Conservation (phyloP, 1,140 invertebrate genomes). For the Tetramorium parvispinum region DNA sequence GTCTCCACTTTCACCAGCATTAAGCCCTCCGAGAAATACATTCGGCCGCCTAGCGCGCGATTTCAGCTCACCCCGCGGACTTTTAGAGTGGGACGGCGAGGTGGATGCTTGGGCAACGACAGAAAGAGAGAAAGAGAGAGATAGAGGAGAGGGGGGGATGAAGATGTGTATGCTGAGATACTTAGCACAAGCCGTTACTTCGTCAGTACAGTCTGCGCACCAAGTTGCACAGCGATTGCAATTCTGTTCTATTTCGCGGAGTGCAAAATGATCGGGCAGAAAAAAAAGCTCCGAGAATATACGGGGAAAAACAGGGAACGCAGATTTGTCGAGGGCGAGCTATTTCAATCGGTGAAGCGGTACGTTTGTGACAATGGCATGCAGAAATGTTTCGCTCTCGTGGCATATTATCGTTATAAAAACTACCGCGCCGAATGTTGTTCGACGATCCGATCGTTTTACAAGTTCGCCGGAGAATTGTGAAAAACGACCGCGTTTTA, state of each 20-base stretch:
- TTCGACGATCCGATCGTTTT: slow-evolving; percentile 40
- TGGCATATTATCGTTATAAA: slow-evolving; percentile 42
- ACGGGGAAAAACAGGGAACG: slow-evolving; percentile 2
- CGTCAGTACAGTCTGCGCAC: slow-evolving; percentile 63
- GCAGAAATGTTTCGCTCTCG: slow-evolving; percentile 26
- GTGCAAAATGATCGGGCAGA: slow-evolving; percentile 4
- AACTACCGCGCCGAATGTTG: slow-evolving; percentile 38
- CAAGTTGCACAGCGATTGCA: slow-evolving; percentile 42
- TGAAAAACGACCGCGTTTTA: slow-evolving; percentile 21
- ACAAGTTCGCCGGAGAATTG: slow-evolving; percentile 16
- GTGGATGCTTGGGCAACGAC: slow-evolving; percentile 3
- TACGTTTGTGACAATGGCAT: not conserved
- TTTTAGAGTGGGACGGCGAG: not conserved
- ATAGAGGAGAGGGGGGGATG: not conserved
- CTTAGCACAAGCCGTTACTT: slow-evolving; percentile 73
- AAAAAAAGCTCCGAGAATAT: slow-evolving; percentile 1
- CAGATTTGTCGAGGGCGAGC: slow-evolving; percentile 23
- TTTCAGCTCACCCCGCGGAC: slow-evolving; percentile 60
- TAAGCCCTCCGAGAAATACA: slow-evolving; percentile 73
- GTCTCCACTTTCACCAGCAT: slow-evolving; percentile 66
- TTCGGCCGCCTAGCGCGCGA: slow-evolving; percentile 65
- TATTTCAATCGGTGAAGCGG: slow-evolving; percentile 27
- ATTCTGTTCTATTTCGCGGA: slow-evolving; percentile 15
- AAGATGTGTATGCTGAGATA: slow-evolving; percentile 71
- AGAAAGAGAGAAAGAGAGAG: not conserved